Evolutionary conservation across 2,888 invertebrate species (phyloP).

Genomic region (Conchocele bisecta): DNA sequence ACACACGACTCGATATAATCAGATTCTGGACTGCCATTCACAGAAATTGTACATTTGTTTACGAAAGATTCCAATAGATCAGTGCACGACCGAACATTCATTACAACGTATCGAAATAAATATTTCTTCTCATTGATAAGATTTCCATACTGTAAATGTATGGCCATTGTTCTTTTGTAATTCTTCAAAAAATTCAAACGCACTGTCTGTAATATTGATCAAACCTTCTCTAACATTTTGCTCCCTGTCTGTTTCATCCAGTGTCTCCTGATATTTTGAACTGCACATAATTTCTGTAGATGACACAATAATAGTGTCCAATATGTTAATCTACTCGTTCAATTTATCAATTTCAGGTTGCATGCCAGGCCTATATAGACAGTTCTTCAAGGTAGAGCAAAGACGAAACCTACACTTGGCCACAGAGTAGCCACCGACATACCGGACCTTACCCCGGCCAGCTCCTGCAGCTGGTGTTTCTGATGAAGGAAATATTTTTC

Average conservation of each 20-base stretch:
- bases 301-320: neutral
- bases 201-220: neutral
- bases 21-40: no score
- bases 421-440: neutral
- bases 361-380: constrained; percentile 1
- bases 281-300: no score
- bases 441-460: neutral
- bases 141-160: no score
- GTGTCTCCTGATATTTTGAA: neutral
- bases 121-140: no score
- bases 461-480: neutral
- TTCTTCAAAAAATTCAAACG: constrained; percentile 1
- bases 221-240: no score
- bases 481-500: no score
- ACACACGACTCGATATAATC: no score
- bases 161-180: no score
- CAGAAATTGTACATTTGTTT: no score
- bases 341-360: neutral
- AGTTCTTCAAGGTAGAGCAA: neutral
- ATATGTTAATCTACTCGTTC: neutral
- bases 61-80: no score
- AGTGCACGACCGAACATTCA: no score
- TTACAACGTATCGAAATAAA: no score
- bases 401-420: neutral
- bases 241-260: neutral